A percentile compares a stretch with the other conserved stretches of the same genome.
phyloP scores from a whole-genome alignment of 2,888 invertebrate genomes.

The Acronicta alni region DNA sequence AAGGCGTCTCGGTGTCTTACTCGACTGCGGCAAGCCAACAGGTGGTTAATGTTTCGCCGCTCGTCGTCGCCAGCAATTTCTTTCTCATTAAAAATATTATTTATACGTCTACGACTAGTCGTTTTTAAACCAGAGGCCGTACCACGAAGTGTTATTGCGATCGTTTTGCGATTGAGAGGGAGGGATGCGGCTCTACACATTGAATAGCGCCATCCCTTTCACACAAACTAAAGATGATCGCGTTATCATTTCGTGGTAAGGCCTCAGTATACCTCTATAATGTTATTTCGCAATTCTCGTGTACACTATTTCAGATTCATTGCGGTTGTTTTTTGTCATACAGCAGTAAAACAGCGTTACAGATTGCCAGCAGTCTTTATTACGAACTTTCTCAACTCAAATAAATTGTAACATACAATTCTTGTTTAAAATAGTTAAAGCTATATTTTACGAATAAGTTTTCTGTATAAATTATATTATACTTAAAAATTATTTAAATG shows the following conservation, averaged over 20 bases:
- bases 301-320: slow-evolving; percentile 13
- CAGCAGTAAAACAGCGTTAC: slow-evolving; percentile 9
- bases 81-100: slow-evolving; percentile 14
- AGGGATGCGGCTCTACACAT: no score
- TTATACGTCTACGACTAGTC: slow-evolving; percentile 1
- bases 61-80: slow-evolving; percentile 9
- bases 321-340: slow-evolving; percentile 12
- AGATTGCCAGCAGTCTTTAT: slow-evolving; percentile 1
- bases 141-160: no score
- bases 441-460: slow-evolving; percentile 13
- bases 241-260: no score
- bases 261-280: background rate
- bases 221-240: no score
- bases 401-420: slow-evolving; percentile 20
- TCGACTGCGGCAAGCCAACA: slow-evolving; percentile 31
- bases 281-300: slow-evolving; percentile 13
- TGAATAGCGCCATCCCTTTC: no score
- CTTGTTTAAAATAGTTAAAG: slow-evolving; percentile 21
- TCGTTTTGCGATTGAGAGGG: no score
- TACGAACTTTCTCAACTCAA: slow-evolving; percentile 13
- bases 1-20: slow-evolving; percentile 20
- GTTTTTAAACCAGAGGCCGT: background rate
- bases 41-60: slow-evolving; percentile 41
- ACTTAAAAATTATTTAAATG: no score
- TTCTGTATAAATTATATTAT: slow-evolving; percentile 24